Evolutionary conservation across 1,140 invertebrate species (phyloP).

Genomic region (Procambarus virginalis): DNA sequence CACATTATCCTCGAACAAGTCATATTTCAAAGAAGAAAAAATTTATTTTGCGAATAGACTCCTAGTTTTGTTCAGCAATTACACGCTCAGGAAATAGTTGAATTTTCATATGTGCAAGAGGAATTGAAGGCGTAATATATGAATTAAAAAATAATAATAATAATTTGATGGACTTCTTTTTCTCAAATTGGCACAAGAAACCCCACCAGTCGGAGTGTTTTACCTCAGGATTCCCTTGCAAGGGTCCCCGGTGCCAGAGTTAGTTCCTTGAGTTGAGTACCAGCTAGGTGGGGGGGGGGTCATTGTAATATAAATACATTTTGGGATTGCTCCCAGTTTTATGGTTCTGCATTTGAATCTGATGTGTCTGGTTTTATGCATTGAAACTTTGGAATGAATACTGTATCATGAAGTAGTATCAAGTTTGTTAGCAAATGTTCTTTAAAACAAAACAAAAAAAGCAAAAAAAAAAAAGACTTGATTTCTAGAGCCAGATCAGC

Average conservation of each 20-base stretch:
- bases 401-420: constrained; percentile 37
- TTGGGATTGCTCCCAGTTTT: constrained; percentile 24
- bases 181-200: constrained; percentile 15
- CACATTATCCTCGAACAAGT: background rate
- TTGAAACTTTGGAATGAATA: constrained; percentile 44
- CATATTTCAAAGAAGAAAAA: background rate
- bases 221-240: constrained; percentile 49
- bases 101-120: background rate
- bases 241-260: constrained; percentile 30
- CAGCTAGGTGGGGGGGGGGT: constrained; percentile 21
- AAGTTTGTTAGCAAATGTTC: constrained; percentile 38
- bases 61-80: constrained; percentile 6
- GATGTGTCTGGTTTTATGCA: constrained; percentile 50
- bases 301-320: constrained; percentile 29
- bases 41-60: constrained; percentile 4
- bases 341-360: constrained; percentile 45
- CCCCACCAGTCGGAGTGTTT: constrained; percentile 30
- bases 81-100: constrained; percentile 26
- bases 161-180: background rate
- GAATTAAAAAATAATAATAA: background rate
- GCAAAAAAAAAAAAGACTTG: constrained; percentile 11
- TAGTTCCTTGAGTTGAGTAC: constrained; percentile 42
- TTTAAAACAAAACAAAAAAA: background rate
- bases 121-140: background rate
- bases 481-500: constrained; percentile 44